phyloP scores from a whole-genome alignment of 2,113 vertebrate species.

The Micromys minutus region DNA sequence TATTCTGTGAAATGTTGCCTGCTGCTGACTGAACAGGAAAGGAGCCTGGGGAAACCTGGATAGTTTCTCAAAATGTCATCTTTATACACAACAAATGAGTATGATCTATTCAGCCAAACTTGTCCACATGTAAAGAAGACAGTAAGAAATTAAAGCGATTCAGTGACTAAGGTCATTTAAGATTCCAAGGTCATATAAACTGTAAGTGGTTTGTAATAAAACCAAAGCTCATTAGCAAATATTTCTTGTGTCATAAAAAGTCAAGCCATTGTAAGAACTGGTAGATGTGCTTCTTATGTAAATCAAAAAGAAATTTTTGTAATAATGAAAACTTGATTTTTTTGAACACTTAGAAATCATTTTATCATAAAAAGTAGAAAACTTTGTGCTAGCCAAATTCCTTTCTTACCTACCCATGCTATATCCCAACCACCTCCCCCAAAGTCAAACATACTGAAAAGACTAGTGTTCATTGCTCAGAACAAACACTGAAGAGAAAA shows the following conservation, averaged over 20 bases:
- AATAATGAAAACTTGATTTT: background rate
- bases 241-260: background rate
- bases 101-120: background rate
- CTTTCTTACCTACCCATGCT: no score
- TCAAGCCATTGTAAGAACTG: background rate
- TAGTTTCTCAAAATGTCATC: conserved; percentile 41
- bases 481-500: background rate
- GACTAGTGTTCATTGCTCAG: background rate
- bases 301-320: background rate
- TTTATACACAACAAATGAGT: background rate
- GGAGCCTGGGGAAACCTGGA: background rate
- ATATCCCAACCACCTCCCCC: background rate
- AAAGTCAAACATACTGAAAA: background rate
- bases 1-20: conserved; percentile 4
- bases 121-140: conserved; percentile 19
- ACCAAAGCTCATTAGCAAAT: background rate
- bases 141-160: conserved; percentile 18
- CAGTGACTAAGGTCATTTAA: background rate
- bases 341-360: background rate
- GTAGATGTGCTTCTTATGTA: background rate
- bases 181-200: background rate
- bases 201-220: background rate
- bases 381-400: background rate
- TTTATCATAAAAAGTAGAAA: background rate
- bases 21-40: background rate